These are phyloP conservation scores for Automeris io DNA, from an alignment of 2,888 invertebrate species.

Conservation along the genomic window DNA sequence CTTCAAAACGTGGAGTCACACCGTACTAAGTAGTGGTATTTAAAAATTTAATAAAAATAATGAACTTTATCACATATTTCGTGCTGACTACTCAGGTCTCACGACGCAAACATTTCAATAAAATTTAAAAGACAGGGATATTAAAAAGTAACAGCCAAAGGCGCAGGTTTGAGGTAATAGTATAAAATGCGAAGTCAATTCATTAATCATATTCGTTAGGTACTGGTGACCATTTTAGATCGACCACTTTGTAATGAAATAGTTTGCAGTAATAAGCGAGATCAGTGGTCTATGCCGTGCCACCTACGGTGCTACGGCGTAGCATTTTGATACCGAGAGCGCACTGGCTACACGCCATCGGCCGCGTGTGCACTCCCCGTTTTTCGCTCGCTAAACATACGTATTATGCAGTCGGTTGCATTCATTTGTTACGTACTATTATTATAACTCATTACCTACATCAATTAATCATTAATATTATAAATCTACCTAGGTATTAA, in stretches of 20 bases:
- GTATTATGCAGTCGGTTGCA: slow-evolving; percentile 68
- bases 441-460: slow-evolving; percentile 73
- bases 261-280: slow-evolving; percentile 44
- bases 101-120: slow-evolving; percentile 66
- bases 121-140: slow-evolving; percentile 73
- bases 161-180: slow-evolving; percentile 74
- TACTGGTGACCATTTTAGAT: slow-evolving; percentile 58
- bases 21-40: slow-evolving; percentile 71
- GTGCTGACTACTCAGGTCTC: slow-evolving; percentile 55
- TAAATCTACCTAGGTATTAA: slow-evolving; percentile 70
- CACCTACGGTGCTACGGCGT: slow-evolving; percentile 22
- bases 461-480: slow-evolving; percentile 77
- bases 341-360: slow-evolving; percentile 15
- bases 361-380: slow-evolving; percentile 37
- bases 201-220: slow-evolving; percentile 75
- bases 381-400: slow-evolving; percentile 59
- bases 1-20: slow-evolving; percentile 56
- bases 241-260: slow-evolving; percentile 60
- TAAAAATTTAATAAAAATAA: slow-evolving; percentile 67
- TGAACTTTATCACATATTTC: slow-evolving; percentile 54
- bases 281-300: slow-evolving; percentile 30
- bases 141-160: slow-evolving; percentile 66
- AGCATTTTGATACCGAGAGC: slow-evolving; percentile 22
- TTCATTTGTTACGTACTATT: slow-evolving; percentile 70
- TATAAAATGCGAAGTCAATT: slow-evolving; percentile 75